Evolutionary conservation across 1,140 invertebrate genomes (phyloP), one percentile per base, ranked within the genome.

Genomic region (Armadillidium nasatum): DNA sequence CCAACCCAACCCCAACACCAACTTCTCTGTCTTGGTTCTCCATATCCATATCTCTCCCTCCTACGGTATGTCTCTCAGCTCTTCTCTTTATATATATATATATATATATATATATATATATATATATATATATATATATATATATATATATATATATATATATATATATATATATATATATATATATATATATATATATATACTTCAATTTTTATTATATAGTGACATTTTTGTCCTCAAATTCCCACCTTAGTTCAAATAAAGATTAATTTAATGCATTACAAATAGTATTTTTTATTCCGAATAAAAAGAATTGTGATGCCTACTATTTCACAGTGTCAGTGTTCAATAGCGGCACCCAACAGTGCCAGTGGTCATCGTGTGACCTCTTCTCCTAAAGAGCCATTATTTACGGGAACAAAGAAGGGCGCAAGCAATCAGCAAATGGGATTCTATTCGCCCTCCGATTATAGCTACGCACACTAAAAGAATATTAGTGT

Each of bases 121-220:
- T 60, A 15, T 60, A 15, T 15, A 60, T 15, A 13, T 60, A 15
- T 60, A 60, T 19, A 60, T 60, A n/a, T 60, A 60, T 60, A 60
- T 60, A 60, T 60, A 60, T 60, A 60, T 60, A 60, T 60, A 60
- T 60, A 60, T 60, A 60, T 60, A 60, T 60, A 60, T 60, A 50
- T 60, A 60, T 60, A 15, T 60, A 15, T 13, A 13, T 15, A 13
- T 60, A 60, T 60, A 13, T 60, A 60, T 15, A 15, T 60, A 60
- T 33, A 33, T 33, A 33, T 33, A 33, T 33, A 33, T 33, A 33
- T 33, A 33, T 33, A 33, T 33, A 33, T 33, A 33, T 33, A 33
- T 33, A 33, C 33, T 33, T 33, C 2, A 33, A 33, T 6, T 33
- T 33, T 33, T 33, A 33, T 33, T 33, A 33, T 33, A 3, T 3